Evolutionary conservation across 1,140 invertebrate genomes (phyloP).

Genomic region (Drosophila tsacasi): DNA sequence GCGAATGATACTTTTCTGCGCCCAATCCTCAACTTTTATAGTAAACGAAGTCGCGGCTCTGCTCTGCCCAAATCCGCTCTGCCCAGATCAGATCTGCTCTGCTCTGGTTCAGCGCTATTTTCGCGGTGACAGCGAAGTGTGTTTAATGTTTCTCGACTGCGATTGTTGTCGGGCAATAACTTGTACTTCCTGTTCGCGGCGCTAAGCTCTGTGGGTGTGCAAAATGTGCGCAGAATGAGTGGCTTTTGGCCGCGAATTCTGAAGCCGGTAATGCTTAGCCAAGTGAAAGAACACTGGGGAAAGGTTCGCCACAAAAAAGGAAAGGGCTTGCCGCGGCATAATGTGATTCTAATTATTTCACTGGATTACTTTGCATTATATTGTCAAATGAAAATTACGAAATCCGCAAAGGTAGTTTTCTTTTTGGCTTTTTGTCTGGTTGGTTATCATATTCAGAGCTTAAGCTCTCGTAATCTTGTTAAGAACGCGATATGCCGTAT

Average conservation of each 20-base stretch:
- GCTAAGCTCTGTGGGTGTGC: conserved; percentile 75
- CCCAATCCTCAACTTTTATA: conserved; percentile 72
- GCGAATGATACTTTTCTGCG: conserved; percentile 75
- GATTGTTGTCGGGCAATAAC: conserved; percentile 67
- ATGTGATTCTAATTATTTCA: conserved; percentile 27
- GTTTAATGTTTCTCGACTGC: conserved; percentile 55
- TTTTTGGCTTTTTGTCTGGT: background rate
- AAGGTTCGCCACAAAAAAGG: conserved; percentile 12
- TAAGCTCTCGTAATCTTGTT: conserved; percentile 27
- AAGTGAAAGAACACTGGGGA: conserved; percentile 55
- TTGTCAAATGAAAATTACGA: background rate
- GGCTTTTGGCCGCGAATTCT: conserved; percentile 37
- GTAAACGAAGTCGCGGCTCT: conserved; percentile 51
- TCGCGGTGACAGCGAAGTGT: conserved; percentile 71
- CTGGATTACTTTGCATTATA: conserved; percentile 2
- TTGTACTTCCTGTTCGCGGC: conserved; percentile 71
- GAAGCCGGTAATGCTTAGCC: conserved; percentile 20
- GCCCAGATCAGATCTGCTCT: conserved; percentile 33
- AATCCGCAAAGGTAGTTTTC: background rate
- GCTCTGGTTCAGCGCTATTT: conserved; percentile 33
- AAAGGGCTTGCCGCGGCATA: conserved; percentile 20
- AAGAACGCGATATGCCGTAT: background rate
- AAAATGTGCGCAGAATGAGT: conserved; percentile 17
- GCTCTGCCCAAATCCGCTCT: conserved; percentile 29
- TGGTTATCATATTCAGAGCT: background rate